Percentiles rank a stretch among this genome's conserved stretches.
phyloP scores from a whole-genome alignment of 2,113 vertebrate genomes.

The Choloepus hoffmanni region DNA sequence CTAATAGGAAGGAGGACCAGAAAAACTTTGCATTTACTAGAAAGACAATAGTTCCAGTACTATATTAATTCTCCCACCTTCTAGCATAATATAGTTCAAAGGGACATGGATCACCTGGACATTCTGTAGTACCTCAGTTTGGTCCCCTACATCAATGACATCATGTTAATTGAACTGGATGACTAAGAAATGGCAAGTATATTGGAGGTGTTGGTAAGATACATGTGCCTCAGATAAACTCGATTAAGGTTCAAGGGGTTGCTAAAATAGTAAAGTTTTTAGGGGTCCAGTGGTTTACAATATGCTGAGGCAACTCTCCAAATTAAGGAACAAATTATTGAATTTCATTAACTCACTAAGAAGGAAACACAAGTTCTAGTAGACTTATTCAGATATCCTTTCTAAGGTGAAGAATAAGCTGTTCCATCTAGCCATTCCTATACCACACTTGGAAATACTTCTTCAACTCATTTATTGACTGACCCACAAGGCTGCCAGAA shows the following conservation, averaged over 20 bases:
- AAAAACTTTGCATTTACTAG: not conserved
- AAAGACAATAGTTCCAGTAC: not conserved
- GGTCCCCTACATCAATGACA: not conserved
- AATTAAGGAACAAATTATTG: slow-evolving; percentile 26
- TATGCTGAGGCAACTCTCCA: not conserved
- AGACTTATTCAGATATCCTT: not conserved
- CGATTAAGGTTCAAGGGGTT: not conserved
- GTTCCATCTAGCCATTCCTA: too few species aligned
- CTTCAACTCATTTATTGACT: not conserved
- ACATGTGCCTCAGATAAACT: not conserved
- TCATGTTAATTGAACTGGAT: not conserved
- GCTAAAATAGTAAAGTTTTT: not conserved
- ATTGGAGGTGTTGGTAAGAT: not conserved
- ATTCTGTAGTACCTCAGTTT: not conserved
- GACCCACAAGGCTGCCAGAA: not conserved
- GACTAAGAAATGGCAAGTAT: not conserved
- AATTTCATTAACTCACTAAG: not conserved
- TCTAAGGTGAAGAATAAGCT: too few species aligned
- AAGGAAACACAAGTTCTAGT: not conserved
- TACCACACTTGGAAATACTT: not conserved
- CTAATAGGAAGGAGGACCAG: not conserved
- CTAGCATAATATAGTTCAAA: not conserved
- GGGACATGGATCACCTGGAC: not conserved
- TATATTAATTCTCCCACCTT: not conserved
- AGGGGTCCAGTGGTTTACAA: not conserved